Evolutionary conservation across 2,888 invertebrate genomes (phyloP).

Genomic region (Copidosoma aretas): DNA sequence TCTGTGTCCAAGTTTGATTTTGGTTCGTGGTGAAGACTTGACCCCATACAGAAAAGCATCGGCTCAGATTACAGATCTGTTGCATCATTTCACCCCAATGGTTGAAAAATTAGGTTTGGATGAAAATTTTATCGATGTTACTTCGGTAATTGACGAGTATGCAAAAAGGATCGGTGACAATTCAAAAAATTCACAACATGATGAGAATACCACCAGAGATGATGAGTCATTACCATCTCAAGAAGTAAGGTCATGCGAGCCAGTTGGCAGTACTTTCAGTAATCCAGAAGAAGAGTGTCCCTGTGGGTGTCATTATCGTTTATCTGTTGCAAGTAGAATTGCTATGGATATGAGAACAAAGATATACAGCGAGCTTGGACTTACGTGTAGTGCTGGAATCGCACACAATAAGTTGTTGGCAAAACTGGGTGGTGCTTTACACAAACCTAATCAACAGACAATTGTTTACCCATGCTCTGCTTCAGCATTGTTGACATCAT

Average conservation of each 20-base stretch:
- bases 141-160: conserved; percentile 67
- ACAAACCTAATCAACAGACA: conserved; percentile 86
- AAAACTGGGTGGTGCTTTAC: conserved; percentile 75
- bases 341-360: conserved; percentile 78
- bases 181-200: conserved; percentile 31
- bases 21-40: conserved; percentile 85
- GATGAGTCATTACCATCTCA: conserved; percentile 10
- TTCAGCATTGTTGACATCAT: conserved; percentile 70
- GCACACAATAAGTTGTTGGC: conserved; percentile 85
- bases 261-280: conserved; percentile 69
- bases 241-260: conserved; percentile 38
- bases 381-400: conserved; percentile 83
- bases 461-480: conserved; percentile 76
- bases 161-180: conserved; percentile 30
- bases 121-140: conserved; percentile 85
- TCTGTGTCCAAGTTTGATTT: conserved; percentile 75
- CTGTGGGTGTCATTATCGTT: conserved; percentile 77
- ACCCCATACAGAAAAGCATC: conserved; percentile 81
- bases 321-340: conserved; percentile 75
- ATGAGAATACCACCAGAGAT: conserved; percentile 15
- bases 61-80: conserved; percentile 74
- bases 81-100: conserved; percentile 74
- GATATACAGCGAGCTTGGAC: conserved; percentile 72
- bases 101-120: conserved; percentile 86
- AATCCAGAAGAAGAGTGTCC: conserved; percentile 68